phyloP scores from a whole-genome alignment of 2,888 invertebrate species.

The Archips xylosteana region DNA sequence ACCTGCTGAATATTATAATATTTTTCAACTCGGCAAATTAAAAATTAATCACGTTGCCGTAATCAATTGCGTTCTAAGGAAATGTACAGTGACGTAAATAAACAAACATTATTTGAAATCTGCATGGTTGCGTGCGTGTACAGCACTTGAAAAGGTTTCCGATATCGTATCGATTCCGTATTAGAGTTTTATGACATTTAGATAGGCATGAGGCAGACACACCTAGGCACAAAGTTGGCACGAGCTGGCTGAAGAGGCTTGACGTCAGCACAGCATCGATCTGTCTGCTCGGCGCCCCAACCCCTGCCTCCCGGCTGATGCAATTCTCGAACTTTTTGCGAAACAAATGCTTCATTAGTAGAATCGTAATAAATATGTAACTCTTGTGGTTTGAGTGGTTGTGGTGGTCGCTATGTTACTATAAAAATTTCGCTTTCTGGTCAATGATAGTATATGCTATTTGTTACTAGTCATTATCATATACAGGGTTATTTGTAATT shows the following conservation, averaged over 20 bases:
- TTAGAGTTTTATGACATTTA: constrained; percentile 21
- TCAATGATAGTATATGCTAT: no score
- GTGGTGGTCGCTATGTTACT: not conserved
- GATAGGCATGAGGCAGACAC: constrained; percentile 30
- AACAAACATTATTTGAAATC: not conserved
- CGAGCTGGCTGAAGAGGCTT: constrained; percentile 66
- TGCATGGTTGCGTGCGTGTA: constrained; percentile 1
- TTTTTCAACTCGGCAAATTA: not conserved
- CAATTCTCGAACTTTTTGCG: constrained; percentile 59
- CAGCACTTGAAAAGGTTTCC: not conserved
- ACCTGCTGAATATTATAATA: not conserved
- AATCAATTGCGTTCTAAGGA: not conserved
- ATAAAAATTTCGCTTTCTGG: not conserved
- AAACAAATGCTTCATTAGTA: constrained; percentile 22
- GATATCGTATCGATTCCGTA: not conserved
- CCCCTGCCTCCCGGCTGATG: constrained; percentile 69
- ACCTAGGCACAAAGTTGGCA: constrained; percentile 38
- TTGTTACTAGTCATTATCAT: no score
- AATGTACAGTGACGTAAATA: not conserved
- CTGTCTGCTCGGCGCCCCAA: constrained; percentile 65
- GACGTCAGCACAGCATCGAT: constrained; percentile 79
- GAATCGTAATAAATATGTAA: not conserved
- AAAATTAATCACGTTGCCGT: not conserved
- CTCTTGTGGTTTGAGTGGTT: not conserved
- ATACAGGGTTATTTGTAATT: no score